Percentiles rank a stretch among this genome's conserved stretches.
These are phyloP conservation scores for Corythaeola cristata DNA, from an alignment of 2,113 vertebrate genomes.

Conservation along the genomic window DNA sequence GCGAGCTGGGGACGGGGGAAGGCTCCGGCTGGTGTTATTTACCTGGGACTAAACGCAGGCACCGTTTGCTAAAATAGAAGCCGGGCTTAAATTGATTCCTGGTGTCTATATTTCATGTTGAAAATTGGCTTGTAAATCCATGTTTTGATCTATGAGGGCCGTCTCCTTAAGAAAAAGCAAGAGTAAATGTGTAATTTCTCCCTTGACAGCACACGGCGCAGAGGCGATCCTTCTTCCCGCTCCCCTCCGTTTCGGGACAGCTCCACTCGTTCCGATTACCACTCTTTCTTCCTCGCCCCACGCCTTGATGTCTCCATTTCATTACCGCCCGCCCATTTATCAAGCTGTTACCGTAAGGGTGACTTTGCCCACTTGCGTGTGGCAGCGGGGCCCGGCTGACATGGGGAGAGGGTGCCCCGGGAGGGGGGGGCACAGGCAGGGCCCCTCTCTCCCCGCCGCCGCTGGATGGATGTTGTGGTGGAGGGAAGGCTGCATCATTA, in stretches of 20 bases:
- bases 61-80: conserved; percentile 78
- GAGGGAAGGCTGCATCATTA: conserved; percentile 79
- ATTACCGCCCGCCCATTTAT: conserved; percentile 96
- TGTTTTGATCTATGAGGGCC: conserved; percentile 98
- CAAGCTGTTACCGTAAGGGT: conserved; percentile 88
- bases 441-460: conserved; percentile 4
- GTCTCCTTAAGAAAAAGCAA: conserved; percentile 99
- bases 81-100: conserved; percentile 94
- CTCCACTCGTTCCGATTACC: conserved; percentile 77
- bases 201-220: conserved; percentile 98
- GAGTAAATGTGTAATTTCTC: conserved; percentile 99
- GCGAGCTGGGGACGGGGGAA: background rate
- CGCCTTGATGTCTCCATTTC: conserved; percentile 99
- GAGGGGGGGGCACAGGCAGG: conserved; percentile 13
- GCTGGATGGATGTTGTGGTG: conserved; percentile 82
- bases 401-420: conserved; percentile 63
- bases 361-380: conserved; percentile 86
- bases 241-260: conserved; percentile 76
- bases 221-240: conserved; percentile 96
- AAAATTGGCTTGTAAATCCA: conserved; percentile 98
- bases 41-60: conserved; percentile 73
- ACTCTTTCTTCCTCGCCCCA: conserved; percentile 87
- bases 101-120: conserved; percentile 99
- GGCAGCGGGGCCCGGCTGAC: conserved; percentile 64
- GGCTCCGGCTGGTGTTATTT: conserved; percentile 54